Percentiles rank a stretch among this genome's conserved stretches.
phyloP scores from a whole-genome alignment of 2,113 vertebrate species.

The Neogobius melanostomus region DNA sequence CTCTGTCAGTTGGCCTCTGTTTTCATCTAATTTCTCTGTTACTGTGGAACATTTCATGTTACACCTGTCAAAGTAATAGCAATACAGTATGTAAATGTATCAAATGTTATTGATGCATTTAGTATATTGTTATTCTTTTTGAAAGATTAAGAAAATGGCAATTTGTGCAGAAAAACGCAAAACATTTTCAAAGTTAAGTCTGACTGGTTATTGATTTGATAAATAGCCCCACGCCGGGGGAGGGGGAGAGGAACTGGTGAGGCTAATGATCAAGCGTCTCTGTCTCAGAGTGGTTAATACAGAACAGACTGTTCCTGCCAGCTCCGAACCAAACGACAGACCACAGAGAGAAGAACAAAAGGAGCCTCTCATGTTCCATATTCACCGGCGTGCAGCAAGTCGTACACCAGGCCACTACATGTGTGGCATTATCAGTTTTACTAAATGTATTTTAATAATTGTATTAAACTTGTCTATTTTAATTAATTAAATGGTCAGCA shows the following conservation, averaged over 20 bases:
- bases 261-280: conserved; percentile 65
- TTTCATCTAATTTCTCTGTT: neutral
- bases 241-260: conserved; percentile 23
- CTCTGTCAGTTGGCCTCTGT: neutral
- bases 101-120: no score
- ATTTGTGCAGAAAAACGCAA: neutral
- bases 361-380: conserved; percentile 26
- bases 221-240: neutral
- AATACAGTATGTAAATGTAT: no score
- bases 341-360: conserved; percentile 56
- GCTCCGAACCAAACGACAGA: conserved; percentile 63
- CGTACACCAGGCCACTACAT: conserved; percentile 2
- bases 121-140: neutral
- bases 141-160: neutral
- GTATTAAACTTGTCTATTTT: no score
- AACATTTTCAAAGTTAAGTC: conserved; percentile 17
- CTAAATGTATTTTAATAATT: no score
- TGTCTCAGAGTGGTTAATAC: conserved; percentile 67
- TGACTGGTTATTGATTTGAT: conserved; percentile 7
- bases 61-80: no score
- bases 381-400: conserved; percentile 8
- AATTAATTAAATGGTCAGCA: no score
- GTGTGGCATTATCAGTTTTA: no score
- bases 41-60: no score
- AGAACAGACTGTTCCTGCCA: conserved; percentile 59